Percentiles rank a stretch among this genome's conserved stretches.
Evolutionary conservation across 2,113 vertebrate species (phyloP).

Genomic region (Aleadryas rufinucha): DNA sequence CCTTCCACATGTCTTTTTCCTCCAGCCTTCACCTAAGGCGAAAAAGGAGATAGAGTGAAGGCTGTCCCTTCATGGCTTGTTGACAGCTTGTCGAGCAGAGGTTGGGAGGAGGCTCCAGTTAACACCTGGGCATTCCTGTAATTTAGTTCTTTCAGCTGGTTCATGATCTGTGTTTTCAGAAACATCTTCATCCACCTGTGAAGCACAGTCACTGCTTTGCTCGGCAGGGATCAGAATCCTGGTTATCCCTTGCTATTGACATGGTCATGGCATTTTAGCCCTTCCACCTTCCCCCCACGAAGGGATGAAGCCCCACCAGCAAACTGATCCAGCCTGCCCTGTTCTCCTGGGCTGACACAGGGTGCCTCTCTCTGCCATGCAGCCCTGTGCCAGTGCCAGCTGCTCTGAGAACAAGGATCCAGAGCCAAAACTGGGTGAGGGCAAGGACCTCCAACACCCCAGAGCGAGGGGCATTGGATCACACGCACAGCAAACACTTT

Average conservation of each 20-base stretch:
- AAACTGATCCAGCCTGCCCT: background rate
- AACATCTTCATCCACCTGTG: background rate
- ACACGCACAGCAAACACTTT: background rate
- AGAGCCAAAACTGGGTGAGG: background rate
- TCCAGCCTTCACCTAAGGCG: background rate
- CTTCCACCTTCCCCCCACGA: background rate
- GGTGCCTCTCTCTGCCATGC: background rate
- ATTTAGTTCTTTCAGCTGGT: background rate
- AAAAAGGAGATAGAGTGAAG: background rate
- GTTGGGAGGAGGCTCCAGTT: background rate
- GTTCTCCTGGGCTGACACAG: background rate
- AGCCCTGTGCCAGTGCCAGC: background rate
- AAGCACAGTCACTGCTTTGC: background rate
- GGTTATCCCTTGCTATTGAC: background rate
- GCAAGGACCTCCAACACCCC: background rate
- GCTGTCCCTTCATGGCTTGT: background rate
- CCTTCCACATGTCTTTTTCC: background rate
- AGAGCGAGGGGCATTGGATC: background rate
- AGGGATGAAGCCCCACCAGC: background rate
- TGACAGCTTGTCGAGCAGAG: background rate
- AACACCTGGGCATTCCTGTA: background rate
- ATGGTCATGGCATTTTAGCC: background rate
- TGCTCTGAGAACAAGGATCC: background rate
- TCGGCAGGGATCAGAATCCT: background rate
- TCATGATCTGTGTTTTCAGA: background rate